These are phyloP conservation scores for Caenorhabditis zanzibari DNA, from an alignment of 2,888 invertebrate species.

Conservation along the genomic window DNA sequence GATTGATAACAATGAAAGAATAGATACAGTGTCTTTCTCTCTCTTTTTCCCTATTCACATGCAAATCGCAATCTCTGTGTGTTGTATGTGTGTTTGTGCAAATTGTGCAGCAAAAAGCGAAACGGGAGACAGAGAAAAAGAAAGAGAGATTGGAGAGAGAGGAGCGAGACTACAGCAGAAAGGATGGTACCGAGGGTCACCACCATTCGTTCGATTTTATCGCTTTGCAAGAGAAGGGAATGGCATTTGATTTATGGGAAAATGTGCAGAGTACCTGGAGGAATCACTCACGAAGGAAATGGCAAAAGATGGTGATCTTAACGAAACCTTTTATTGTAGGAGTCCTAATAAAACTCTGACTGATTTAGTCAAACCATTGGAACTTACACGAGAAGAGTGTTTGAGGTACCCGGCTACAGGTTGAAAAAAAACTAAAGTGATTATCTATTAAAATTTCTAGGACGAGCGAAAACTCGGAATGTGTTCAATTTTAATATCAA, in stretches of 20 bases:
- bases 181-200: constrained; percentile 57
- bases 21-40: constrained; percentile 3
- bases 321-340: neutral
- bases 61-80: constrained; percentile 35
- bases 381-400: neutral
- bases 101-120: constrained; percentile 59
- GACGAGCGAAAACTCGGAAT: no score
- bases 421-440: no score
- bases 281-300: constrained; percentile 2
- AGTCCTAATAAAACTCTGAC: neutral
- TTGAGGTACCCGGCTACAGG: no score
- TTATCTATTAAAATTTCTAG: no score
- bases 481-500: no score
- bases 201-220: constrained; percentile 58
- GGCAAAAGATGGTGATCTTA: constrained; percentile 11
- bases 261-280: constrained; percentile 35
- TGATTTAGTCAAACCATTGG: neutral
- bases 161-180: constrained; percentile 26
- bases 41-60: constrained; percentile 41
- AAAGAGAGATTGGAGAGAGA: constrained; percentile 18
- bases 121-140: neutral
- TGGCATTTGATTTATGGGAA: constrained; percentile 46
- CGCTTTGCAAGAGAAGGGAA: constrained; percentile 29
- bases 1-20: constrained; percentile 54
- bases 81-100: constrained; percentile 44